Percentiles rank a stretch among this genome's conserved stretches.
These are phyloP conservation scores for Phrynosoma blainvillii DNA, from an alignment of 2,113 vertebrate species.

Conservation along the genomic window DNA sequence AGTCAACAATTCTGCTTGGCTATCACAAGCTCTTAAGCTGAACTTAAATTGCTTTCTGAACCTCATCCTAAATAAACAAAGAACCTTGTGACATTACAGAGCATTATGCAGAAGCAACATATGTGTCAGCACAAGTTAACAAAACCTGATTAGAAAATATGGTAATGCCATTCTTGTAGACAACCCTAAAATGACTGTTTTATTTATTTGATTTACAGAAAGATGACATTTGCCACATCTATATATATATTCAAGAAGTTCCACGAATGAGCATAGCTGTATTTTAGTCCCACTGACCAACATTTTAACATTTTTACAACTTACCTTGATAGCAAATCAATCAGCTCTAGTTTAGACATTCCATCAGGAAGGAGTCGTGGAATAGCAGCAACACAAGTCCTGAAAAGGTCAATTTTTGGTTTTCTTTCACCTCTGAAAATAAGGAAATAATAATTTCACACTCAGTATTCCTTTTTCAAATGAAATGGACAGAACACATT, in stretches of 20 bases:
- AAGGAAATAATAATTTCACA: neutral
- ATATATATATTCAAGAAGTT: neutral
- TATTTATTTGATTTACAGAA: neutral
- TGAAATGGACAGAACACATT: too few species aligned
- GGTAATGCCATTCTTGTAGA: neutral
- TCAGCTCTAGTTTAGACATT: constrained; percentile 97
- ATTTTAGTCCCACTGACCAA: neutral
- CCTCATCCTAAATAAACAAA: neutral
- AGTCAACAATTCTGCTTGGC: neutral
- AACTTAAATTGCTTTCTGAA: neutral
- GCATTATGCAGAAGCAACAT: neutral
- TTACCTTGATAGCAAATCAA: constrained; percentile 94
- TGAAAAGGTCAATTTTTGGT: constrained; percentile 97
- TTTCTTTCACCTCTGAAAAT: constrained; percentile 93
- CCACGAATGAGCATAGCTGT: neutral
- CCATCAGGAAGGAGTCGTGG: constrained; percentile 96
- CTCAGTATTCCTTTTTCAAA: neutral
- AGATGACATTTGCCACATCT: neutral
- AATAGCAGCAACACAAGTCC: constrained; percentile 96
- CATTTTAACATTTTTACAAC: constrained; percentile 25
- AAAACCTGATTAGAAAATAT: neutral
- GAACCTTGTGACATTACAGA: neutral
- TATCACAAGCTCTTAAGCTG: neutral
- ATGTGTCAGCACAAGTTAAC: neutral
- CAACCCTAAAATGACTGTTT: neutral